phyloP scores from a whole-genome alignment of 2,113 vertebrate species.

The Pedionomus torquatus region DNA sequence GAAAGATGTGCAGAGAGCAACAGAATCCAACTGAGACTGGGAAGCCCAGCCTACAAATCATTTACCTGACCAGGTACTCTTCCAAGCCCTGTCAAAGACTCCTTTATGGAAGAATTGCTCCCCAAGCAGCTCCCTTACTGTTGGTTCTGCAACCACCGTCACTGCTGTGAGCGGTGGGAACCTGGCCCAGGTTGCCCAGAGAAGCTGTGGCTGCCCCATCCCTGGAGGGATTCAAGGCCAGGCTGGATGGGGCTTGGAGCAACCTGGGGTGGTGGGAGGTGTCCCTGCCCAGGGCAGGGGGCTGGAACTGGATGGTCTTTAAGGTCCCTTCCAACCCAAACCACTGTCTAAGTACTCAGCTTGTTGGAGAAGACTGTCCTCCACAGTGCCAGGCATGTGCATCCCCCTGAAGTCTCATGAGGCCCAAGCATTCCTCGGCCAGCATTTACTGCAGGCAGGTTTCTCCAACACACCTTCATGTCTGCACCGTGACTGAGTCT shows the following conservation, averaged over 20 bases:
- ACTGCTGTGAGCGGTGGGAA: too few species aligned
- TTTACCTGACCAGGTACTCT: too few species aligned
- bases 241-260: too few species aligned
- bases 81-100: neutral
- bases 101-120: rapidly evolving
- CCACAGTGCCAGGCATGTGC: rapidly evolving
- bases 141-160: neutral
- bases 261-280: too few species aligned
- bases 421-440: neutral
- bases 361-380: neutral
- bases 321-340: too few species aligned
- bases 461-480: neutral
- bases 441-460: neutral
- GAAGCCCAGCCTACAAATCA: neutral
- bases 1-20: neutral
- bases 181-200: too few species aligned
- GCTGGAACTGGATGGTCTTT: too few species aligned
- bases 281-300: too few species aligned
- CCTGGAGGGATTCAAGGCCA: too few species aligned
- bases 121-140: neutral
- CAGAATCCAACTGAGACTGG: rapidly evolving
- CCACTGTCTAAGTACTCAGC: neutral
- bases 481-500: too few species aligned
- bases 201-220: too few species aligned
- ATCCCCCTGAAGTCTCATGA: neutral